Conservation (phyloP, 2,113 vertebrate species). For the Podarcis muralis region DNA sequence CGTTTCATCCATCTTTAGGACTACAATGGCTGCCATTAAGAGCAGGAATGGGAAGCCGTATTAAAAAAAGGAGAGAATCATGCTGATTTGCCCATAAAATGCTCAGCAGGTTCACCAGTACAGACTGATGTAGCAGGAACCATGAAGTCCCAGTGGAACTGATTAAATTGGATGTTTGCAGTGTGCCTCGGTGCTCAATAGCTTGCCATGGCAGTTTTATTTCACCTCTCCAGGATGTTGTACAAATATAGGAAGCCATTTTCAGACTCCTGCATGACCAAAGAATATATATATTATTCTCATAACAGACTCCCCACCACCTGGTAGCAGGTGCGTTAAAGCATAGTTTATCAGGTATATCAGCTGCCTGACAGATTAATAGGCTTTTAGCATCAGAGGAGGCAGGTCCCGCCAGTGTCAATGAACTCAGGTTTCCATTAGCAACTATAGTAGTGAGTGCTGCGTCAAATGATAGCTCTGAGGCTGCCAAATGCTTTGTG, state of each 20-base stretch:
- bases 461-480: background rate
- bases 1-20: background rate
- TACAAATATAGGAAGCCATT: constrained; percentile 38
- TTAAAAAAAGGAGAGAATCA: constrained; percentile 8
- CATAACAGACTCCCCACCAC: background rate
- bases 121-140: background rate
- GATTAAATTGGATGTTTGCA: constrained; percentile 41
- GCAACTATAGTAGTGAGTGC: background rate
- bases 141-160: background rate
- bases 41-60: constrained; percentile 14
- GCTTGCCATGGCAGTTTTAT: constrained; percentile 21
- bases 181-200: constrained; percentile 27
- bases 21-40: constrained; percentile 17
- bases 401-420: background rate
- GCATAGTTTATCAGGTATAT: constrained; percentile 3
- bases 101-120: constrained; percentile 41
- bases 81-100: constrained; percentile 48
- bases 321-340: background rate
- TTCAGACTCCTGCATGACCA: background rate
- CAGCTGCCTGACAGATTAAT: background rate
- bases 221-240: constrained; percentile 20
- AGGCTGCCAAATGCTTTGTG: background rate
- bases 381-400: background rate
- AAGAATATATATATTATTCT: background rate
- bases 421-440: background rate